Conservation (phyloP, 2,797 vertebrate species). For the Nannoperca australis region DNA sequence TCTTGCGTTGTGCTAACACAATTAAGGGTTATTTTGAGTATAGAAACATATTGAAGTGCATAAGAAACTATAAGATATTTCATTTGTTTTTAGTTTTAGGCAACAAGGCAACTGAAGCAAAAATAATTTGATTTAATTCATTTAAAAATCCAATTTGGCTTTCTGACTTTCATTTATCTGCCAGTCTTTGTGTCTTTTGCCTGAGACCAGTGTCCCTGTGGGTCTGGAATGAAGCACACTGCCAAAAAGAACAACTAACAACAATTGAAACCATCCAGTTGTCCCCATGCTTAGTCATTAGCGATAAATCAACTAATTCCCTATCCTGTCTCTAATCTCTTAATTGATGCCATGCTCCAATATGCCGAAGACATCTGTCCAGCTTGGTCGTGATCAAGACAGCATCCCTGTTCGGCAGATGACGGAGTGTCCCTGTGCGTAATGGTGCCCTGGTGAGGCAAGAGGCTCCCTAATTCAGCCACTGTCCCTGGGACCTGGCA, state of each 20-base stretch:
- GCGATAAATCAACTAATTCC: constrained; percentile 61
- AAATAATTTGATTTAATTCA: neutral
- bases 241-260: constrained; percentile 60
- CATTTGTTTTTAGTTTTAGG: neutral
- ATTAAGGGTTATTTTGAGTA: no score
- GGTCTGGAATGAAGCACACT: constrained; percentile 22
- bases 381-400: constrained; percentile 12
- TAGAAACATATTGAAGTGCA: neutral
- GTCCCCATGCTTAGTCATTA: constrained; percentile 53
- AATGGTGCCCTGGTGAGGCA: constrained; percentile 48
- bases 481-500: constrained; percentile 56
- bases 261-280: constrained; percentile 49
- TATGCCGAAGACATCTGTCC: constrained; percentile 56
- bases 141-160: constrained; percentile 3
- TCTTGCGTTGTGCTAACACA: no score
- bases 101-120: neutral
- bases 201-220: constrained; percentile 1
- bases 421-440: constrained; percentile 42
- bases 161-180: constrained; percentile 3
- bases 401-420: constrained; percentile 49
- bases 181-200: constrained; percentile 3
- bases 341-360: constrained; percentile 60
- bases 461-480: constrained; percentile 51
- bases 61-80: neutral
- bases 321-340: constrained; percentile 52